Evolutionary conservation across 1,140 invertebrate species (phyloP), one percentile per base, ranked within the genome.

Genomic region (Orchestia grillus): DNA sequence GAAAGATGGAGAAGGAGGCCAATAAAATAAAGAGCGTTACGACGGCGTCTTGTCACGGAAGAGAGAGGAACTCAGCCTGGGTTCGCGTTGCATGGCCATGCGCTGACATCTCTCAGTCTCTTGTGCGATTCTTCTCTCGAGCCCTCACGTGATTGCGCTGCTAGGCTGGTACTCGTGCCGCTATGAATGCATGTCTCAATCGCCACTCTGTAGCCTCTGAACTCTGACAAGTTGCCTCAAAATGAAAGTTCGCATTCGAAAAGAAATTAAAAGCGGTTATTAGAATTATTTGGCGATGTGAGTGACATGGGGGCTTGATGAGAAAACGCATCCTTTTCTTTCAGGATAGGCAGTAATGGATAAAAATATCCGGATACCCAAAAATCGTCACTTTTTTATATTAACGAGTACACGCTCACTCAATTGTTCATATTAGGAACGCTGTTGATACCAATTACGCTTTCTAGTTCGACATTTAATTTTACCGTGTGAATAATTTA

Each of bases 1-100:
- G 92, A 94, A 94, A 94, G 92, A 94, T 94, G 92, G 92, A 94
- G 92, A 94, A 47, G 92, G 36, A 94, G 92, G 92, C 92, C 92
- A 94, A 94, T 94, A 94, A 94, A 94, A 94, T 94, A 94, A 94
- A 94, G 45, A 94, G 92, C 92, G 43, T 47, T n/a, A 44, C 44
- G 92, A 94, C 44, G 92, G 92, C 43, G 44, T 44, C 92, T 94
- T 94, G 92, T 94, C 92, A 94, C 44, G 92, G 44, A 94, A 94
- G 92, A 94, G 43, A 53, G 47, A 94, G 92, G 92, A 44, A 11
- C 92, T 40, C 44, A 94, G 92, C 43, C 92, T 94, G 19, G 62
- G 62, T 77, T 77, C 62, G 62, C 36, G 62, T 36, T 77, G 62
- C 28, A 23, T 36, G 28, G 62, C 28, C 62, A 77, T 77, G 62